These are phyloP conservation scores for Butorides virescens DNA, from an alignment of 2,113 vertebrate genomes.

Conservation along the genomic window DNA sequence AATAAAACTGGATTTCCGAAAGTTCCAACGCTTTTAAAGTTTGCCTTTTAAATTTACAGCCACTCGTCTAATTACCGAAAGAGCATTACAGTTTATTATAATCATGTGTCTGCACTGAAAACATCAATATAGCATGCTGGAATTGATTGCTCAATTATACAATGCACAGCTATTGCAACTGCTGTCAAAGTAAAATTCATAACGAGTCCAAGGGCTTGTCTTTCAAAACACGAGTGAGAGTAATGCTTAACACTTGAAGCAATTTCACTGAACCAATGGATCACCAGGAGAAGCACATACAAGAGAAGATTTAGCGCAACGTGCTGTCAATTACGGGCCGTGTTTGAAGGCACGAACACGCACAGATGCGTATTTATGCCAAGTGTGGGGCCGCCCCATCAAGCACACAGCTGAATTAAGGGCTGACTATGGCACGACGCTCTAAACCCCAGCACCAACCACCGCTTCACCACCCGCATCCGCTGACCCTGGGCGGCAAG, in stretches of 20 bases:
- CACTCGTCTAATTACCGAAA: slow-evolving; percentile 24
- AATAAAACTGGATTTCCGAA: neutral
- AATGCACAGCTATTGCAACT: neutral
- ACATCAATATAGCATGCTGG: slow-evolving; percentile 13
- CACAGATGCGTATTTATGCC: neutral
- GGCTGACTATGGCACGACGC: accelerated
- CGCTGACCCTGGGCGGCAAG: neutral
- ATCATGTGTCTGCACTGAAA: slow-evolving; percentile 18
- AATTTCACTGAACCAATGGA: neutral
- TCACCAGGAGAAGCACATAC: neutral
- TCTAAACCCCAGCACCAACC: neutral
- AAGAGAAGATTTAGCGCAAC: accelerated
- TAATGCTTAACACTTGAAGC: neutral
- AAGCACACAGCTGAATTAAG: neutral
- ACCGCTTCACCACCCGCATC: accelerated
- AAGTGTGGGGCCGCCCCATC: neutral
- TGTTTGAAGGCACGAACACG: neutral
- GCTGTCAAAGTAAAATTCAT: slow-evolving; percentile 5
- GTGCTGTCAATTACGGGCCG: neutral
- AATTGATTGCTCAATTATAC: slow-evolving; percentile 40
- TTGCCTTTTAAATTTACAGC: slow-evolving; percentile 22
- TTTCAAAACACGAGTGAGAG: neutral
- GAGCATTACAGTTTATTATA: slow-evolving; percentile 15
- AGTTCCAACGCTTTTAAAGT: slow-evolving; percentile 6
- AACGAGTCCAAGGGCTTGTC: neutral